Evolutionary conservation across 2,888 invertebrate species (phyloP).

Genomic region (Reticulitermes lucifugus): DNA sequence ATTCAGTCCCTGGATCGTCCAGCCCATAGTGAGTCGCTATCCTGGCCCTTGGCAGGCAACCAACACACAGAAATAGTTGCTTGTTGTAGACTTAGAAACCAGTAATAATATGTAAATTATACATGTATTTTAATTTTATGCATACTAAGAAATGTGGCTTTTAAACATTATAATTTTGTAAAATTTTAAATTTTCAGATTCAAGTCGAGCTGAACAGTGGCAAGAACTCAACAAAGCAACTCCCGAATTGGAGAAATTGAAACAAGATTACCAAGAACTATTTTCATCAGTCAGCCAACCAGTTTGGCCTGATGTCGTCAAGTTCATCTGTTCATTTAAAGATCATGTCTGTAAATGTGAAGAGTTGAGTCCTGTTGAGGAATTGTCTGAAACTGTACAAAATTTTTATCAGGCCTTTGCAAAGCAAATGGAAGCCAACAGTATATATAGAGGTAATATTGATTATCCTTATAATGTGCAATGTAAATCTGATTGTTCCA

Average conservation of each 20-base stretch:
- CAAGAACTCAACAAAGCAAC: conserved; percentile 54
- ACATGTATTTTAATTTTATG: too few species aligned
- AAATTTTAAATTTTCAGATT: conserved; percentile 50
- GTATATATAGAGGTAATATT: conserved; percentile 68
- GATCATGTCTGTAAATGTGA: conserved; percentile 72
- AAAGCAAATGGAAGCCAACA: conserved; percentile 77
- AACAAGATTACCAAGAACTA: conserved; percentile 65
- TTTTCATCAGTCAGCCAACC: conserved; percentile 62
- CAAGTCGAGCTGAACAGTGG: conserved; percentile 53
- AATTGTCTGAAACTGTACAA: conserved; percentile 90
- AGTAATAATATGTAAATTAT: too few species aligned
- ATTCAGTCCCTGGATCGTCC: too few species aligned
- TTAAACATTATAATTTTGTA: background rate
- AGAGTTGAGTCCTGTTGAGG: conserved; percentile 77
- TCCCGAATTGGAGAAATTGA: conserved; percentile 59
- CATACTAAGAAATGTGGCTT: too few species aligned
- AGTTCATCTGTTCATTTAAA: conserved; percentile 76
- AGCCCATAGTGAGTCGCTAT: too few species aligned
- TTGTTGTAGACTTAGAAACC: too few species aligned
- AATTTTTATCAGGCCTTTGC: conserved; percentile 86
- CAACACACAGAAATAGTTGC: too few species aligned
- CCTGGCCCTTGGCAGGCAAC: too few species aligned
- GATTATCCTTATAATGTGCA: too few species aligned
- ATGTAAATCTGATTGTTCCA: too few species aligned
- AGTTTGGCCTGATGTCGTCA: conserved; percentile 74